Conservation (phyloP, 2,113 vertebrate genomes). For the Silurus asotus region DNA sequence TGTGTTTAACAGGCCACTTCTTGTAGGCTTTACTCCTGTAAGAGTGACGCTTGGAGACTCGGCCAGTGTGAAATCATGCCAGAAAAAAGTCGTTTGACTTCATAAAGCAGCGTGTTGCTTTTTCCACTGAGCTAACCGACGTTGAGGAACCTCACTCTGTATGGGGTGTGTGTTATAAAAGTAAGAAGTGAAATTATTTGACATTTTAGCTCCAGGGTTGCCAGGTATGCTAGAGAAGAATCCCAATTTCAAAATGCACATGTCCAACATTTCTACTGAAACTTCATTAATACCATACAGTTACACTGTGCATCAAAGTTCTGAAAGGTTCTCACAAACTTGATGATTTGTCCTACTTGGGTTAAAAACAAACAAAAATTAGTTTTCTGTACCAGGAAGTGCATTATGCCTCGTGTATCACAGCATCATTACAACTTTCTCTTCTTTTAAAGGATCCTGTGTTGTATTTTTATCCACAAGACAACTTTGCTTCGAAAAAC, state of each 20-base stretch:
- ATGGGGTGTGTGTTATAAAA: not conserved
- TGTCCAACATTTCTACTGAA: not conserved
- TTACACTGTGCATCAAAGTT: not conserved
- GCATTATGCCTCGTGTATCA: not conserved
- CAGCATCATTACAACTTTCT: not conserved
- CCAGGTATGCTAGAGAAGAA: not conserved
- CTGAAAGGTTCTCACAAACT: no score
- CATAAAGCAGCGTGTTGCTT: slow-evolving; percentile 10
- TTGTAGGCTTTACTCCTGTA: slow-evolving; percentile 3
- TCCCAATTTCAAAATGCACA: not conserved
- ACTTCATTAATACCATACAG: not conserved
- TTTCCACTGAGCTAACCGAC: slow-evolving; percentile 23
- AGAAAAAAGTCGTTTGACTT: slow-evolving; percentile 12
- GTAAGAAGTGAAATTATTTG: slow-evolving; percentile 3
- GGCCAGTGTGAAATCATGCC: slow-evolving; percentile 37
- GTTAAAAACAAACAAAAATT: no score
- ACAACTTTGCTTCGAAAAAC: no score
- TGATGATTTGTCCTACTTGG: no score
- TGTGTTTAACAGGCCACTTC: not conserved
- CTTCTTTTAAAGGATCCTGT: no score
- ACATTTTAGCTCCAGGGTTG: not conserved
- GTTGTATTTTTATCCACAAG: no score
- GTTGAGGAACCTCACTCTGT: not conserved
- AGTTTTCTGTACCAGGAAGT: not conserved
- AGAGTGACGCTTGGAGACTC: not conserved